Evolutionary conservation across 2,113 vertebrate species (phyloP).

Genomic region (Lasiurus borealis): DNA sequence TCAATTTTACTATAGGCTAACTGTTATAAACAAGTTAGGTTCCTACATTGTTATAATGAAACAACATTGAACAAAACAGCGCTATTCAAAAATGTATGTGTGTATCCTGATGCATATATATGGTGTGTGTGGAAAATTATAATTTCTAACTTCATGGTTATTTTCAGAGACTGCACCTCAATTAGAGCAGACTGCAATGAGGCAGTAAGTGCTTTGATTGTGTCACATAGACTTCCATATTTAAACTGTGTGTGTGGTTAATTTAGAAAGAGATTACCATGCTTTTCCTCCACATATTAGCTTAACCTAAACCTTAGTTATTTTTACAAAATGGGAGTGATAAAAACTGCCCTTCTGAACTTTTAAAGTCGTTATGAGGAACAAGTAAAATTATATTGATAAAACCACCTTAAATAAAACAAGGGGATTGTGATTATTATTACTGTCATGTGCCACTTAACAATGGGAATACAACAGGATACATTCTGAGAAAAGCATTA

Average conservation of each 20-base stretch:
- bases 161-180: conserved; percentile 66
- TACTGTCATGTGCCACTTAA: not conserved
- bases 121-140: conserved; percentile 26
- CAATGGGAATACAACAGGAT: too few relatives aligned
- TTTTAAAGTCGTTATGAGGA: not conserved
- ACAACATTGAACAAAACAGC: not conserved
- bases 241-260: not conserved
- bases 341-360: not conserved
- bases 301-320: conserved; percentile 6
- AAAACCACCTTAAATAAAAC: not conserved
- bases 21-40: not conserved
- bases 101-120: not conserved
- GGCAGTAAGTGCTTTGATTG: conserved; percentile 38
- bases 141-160: conserved; percentile 56
- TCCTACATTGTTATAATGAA: not conserved
- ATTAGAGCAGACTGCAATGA: conserved; percentile 20
- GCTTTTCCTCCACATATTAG: not conserved
- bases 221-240: conserved; percentile 40
- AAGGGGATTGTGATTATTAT: not conserved
- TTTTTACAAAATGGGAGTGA: not conserved
- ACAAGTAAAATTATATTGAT: not conserved
- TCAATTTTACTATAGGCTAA: not conserved
- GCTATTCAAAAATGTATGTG: not conserved
- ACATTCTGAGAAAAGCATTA: not conserved
- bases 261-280: conserved; percentile 42